A percentile compares a stretch with the other conserved stretches of the same genome.
Evolutionary conservation across 2,113 vertebrate genomes (phyloP).

Genomic region (Glaucomys volans): DNA sequence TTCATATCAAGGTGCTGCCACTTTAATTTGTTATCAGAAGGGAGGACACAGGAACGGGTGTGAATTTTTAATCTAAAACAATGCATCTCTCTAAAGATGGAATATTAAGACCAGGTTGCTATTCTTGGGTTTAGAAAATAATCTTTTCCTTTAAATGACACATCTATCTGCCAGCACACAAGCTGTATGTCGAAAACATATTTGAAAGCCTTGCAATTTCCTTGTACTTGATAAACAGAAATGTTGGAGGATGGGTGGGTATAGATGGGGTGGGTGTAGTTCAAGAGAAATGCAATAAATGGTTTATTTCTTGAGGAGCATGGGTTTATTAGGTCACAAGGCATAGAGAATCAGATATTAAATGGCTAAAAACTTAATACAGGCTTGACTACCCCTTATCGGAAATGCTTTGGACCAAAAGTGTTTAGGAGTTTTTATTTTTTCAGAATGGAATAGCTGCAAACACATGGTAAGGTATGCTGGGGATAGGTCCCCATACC

Average conservation of each 20-base stretch:
- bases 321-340: neutral
- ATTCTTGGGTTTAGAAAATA: neutral
- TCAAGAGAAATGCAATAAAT: neutral
- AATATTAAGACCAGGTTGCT: neutral
- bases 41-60: neutral
- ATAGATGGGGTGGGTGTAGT: accelerated
- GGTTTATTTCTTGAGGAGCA: neutral
- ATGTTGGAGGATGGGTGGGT: neutral
- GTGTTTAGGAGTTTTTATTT: neutral
- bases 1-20: neutral
- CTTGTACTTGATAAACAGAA: neutral
- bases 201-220: neutral
- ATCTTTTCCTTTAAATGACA: conserved; percentile 2
- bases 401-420: neutral
- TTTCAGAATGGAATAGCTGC: neutral
- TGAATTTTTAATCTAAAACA: conserved; percentile 12
- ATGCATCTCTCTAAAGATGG: neutral
- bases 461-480: neutral
- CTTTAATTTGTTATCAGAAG: neutral
- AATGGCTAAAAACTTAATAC: neutral
- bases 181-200: neutral
- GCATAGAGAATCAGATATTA: neutral
- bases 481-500: too few species aligned
- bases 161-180: neutral
- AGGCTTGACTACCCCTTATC: too few species aligned